phyloP scores from a whole-genome alignment of 1,140 invertebrate genomes.

The Chelonus insularis region DNA sequence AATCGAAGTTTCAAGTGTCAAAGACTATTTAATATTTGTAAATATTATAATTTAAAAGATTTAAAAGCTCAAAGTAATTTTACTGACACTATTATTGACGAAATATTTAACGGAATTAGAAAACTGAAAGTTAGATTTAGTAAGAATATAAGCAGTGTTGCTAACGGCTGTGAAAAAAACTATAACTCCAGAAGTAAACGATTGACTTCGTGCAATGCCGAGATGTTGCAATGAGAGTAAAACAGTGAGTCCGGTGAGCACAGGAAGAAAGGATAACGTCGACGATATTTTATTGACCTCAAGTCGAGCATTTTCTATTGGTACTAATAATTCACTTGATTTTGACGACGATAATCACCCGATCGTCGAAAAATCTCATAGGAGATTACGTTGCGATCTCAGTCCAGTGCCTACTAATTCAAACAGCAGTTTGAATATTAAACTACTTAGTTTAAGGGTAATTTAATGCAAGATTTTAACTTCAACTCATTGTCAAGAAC shows the following conservation, averaged over 20 bases:
- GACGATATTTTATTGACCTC: slow-evolving; percentile 52
- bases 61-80: neutral
- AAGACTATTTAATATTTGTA: neutral
- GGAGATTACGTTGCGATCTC: slow-evolving; percentile 55
- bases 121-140: neutral
- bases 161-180: neutral
- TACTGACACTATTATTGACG: neutral
- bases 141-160: neutral
- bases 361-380: slow-evolving; percentile 54
- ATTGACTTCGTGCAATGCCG: slow-evolving; percentile 56
- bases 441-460: slow-evolving; percentile 56
- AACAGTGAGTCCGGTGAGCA: slow-evolving; percentile 56
- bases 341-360: slow-evolving; percentile 45
- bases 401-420: slow-evolving; percentile 55
- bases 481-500: neutral
- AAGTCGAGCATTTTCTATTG: slow-evolving; percentile 45
- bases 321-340: slow-evolving; percentile 43
- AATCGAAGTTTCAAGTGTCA: neutral
- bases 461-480: slow-evolving; percentile 17
- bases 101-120: neutral
- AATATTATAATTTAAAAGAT: neutral
- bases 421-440: slow-evolving; percentile 51
- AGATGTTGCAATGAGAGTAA: slow-evolving; percentile 61
- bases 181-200: neutral
- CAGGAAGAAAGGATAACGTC: slow-evolving; percentile 43